Base-by-base conservation (phyloP, 2,797 vertebrate species). In the Lagodon rhomboides region DNA sequence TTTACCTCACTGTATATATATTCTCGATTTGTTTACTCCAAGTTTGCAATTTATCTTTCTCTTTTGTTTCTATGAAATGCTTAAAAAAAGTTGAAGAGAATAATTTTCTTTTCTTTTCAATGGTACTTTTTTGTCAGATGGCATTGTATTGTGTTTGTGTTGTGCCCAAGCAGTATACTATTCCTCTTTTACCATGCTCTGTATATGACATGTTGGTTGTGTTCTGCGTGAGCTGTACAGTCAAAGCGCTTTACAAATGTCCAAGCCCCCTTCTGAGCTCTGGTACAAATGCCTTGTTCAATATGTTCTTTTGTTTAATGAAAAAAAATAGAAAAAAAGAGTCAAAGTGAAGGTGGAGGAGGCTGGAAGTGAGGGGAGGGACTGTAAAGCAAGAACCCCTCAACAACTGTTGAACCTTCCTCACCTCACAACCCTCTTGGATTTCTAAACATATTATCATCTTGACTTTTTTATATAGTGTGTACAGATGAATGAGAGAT, bases 1-100 rank as follows among this genome's bases (percentile, higher is more conserved):
- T 97, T 98, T 98, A 98, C 98, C 97, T 99, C 98, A 97, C 91
- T 94, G 94, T 96, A 90, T 94, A 91, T 97, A 95, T 96, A 97
- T 95, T 93, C 71, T 90, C 91, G 88, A 94, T 96, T 95, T 96
- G 95, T 97, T 96, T 96, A 96, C 94, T 96, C 92, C 91, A 88
- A 87, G 92, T 96, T 96, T 96, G 94, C 94, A 93, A 92, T 95
- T 89, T 77, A 59, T 85, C 72, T 89, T 76, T 89, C 82, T 82
- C 69, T 83, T 95, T 90, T 95, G 92, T 96, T 96, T 96, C 93
- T 96, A 95, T 96, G 93, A 95, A 96, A 92, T 94, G 92, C 90
- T 95, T 90, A 83, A 88, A 85, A 77, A 78, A 85, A 67, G 82
- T 86, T 77, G 82, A 88, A 87, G 82, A 89, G 83, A 95, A 90